A percentile compares a stretch with the other conserved stretches of the same genome.
Evolutionary conservation across 2,797 vertebrate species (phyloP).

Genomic region (Hozukius guyotensis): DNA sequence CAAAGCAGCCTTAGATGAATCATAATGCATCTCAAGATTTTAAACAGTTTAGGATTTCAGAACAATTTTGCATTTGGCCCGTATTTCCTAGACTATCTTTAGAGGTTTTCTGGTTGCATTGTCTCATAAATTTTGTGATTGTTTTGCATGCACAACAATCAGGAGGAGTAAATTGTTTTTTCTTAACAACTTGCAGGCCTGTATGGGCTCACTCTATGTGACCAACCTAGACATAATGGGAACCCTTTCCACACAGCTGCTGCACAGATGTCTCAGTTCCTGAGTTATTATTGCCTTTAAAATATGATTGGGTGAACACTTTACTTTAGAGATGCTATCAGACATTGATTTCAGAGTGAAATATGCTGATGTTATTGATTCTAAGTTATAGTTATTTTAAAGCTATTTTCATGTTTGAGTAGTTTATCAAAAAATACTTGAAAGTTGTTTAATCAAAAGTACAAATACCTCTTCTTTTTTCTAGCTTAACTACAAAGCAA

Average conservation of each 20-base stretch:
- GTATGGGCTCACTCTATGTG: neutral
- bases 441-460: slow-evolving; percentile 32
- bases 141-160: neutral
- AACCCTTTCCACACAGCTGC: slow-evolving; percentile 37
- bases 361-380: slow-evolving; percentile 10
- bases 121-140: neutral
- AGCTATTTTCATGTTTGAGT: neutral
- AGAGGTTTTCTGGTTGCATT: neutral
- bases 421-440: slow-evolving; percentile 42
- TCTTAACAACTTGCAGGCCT: neutral
- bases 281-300: slow-evolving; percentile 9
- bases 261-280: slow-evolving; percentile 23
- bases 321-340: slow-evolving; percentile 8
- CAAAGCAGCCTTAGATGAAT: neutral
- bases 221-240: neutral
- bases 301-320: slow-evolving; percentile 4
- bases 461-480: slow-evolving; percentile 21
- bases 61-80: neutral
- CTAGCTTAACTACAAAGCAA: neutral
- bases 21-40: neutral
- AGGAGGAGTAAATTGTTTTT: neutral
- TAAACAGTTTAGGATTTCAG: neutral
- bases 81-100: neutral
- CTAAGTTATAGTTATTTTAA: neutral
- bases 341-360: slow-evolving; percentile 17